These are phyloP conservation scores for Diadromus collaris DNA, from an alignment of 2,888 invertebrate genomes.

Conservation along the genomic window DNA sequence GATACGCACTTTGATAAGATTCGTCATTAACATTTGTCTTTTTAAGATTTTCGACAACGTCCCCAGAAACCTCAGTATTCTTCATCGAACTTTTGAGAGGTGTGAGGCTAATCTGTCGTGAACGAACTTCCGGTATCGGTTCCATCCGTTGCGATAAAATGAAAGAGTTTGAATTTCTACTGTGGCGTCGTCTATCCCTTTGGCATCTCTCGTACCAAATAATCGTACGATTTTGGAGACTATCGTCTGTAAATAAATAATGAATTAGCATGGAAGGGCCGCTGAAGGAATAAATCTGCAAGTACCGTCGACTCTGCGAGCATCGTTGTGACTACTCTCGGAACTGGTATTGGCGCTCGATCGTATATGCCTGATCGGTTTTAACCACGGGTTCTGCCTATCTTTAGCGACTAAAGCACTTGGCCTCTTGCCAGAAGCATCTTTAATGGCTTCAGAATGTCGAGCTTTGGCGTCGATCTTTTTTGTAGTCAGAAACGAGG, in stretches of 20 bases:
- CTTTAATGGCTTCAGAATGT: constrained; percentile 13
- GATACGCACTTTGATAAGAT: constrained; percentile 16
- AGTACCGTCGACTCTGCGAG: not conserved
- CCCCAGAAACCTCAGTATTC: not conserved
- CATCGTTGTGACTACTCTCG: not conserved
- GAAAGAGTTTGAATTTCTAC: constrained; percentile 4
- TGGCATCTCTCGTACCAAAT: constrained; percentile 29
- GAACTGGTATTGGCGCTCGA: not conserved
- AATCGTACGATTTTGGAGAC: not conserved
- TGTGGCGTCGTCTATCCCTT: not conserved
- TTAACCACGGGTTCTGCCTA: not conserved
- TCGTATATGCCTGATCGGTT: constrained; percentile 1
- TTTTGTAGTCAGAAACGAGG: constrained; percentile 28
- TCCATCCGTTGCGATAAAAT: constrained; percentile 13
- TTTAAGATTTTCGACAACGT: not conserved
- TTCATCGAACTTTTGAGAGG: not conserved
- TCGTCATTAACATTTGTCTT: not conserved
- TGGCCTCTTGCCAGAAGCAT: not conserved
- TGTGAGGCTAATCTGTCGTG: not conserved
- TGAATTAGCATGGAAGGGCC: not conserved
- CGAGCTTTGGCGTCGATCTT: not conserved
- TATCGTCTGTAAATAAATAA: constrained; percentile 14
- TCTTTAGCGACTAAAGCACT: not conserved
- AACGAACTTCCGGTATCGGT: constrained; percentile 27
- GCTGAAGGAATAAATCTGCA: not conserved